phyloP scores from a whole-genome alignment of 2,888 invertebrate species.

The Acanthacorydalis orientalis region DNA sequence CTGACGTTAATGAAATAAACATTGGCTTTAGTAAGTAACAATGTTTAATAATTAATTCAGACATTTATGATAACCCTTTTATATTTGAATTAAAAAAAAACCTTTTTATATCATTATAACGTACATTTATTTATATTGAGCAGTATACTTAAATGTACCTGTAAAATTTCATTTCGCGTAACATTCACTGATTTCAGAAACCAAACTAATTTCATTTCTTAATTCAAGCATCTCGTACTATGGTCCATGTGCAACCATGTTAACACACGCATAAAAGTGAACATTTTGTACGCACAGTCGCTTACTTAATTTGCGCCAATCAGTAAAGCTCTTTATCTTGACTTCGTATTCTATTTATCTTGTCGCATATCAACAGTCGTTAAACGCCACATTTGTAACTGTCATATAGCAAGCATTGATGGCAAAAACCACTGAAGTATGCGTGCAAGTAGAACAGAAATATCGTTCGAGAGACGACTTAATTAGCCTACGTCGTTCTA shows the following conservation, averaged over 20 bases:
- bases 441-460: neutral
- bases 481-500: too few relatives aligned
- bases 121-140: too few relatives aligned
- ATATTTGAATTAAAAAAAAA: too few relatives aligned
- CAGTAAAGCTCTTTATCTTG: conserved; percentile 23
- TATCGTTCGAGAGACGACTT: neutral
- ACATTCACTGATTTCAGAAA: neutral
- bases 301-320: conserved; percentile 27
- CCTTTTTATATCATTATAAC: too few relatives aligned
- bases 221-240: neutral
- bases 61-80: too few relatives aligned
- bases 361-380: conserved; percentile 20
- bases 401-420: conserved; percentile 13
- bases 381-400: conserved; percentile 27
- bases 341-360: conserved; percentile 20
- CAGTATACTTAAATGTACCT: too few relatives aligned
- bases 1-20: too few relatives aligned
- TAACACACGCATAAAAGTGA: neutral
- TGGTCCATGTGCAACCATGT: neutral
- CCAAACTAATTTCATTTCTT: neutral
- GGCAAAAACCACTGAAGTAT: neutral
- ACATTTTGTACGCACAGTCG: conserved; percentile 3
- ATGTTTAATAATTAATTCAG: too few relatives aligned
- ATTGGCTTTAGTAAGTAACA: too few relatives aligned
- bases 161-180: too few relatives aligned